Conservation (phyloP, 2,888 invertebrate genomes). For the Helleia helle region DNA sequence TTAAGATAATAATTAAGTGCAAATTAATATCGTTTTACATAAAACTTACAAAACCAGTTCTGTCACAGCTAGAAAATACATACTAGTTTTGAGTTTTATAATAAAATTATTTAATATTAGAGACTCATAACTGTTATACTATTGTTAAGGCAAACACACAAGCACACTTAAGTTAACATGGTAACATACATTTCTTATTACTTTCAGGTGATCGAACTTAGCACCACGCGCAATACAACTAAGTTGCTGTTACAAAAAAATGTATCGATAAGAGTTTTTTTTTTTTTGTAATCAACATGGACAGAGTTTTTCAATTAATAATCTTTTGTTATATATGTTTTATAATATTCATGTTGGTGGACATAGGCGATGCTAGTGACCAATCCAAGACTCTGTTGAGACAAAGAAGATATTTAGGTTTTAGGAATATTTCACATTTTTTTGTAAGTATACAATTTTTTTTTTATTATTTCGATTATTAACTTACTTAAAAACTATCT, state of each 20-base stretch:
- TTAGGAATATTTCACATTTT: conserved; percentile 43
- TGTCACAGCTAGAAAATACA: too few species aligned
- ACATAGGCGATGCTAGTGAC: conserved; percentile 34
- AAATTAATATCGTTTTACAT: too few species aligned
- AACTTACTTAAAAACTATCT: too few species aligned
- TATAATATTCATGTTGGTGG: conserved; percentile 33
- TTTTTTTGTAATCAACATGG: too few species aligned
- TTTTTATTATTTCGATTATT: too few species aligned
- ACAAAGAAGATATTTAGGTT: conserved; percentile 39
- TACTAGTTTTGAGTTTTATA: too few species aligned
- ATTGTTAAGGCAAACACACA: neutral
- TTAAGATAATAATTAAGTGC: too few species aligned
- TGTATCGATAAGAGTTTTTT: too few species aligned
- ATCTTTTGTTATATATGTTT: conserved; percentile 37
- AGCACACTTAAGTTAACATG: neutral
- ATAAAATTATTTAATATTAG: too few species aligned
- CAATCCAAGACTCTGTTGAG: conserved; percentile 27
- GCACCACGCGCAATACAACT: neutral
- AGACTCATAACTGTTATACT: neutral
- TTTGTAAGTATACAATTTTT: conserved; percentile 42
- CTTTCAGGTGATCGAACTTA: neutral
- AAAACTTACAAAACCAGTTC: too few species aligned
- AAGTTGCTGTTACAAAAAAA: too few species aligned
- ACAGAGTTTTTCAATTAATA: conserved; percentile 18
- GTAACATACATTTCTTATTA: neutral